These are phyloP conservation scores for Cheirogaleus medius DNA, from an alignment of 2,113 vertebrate species.

Conservation along the genomic window DNA sequence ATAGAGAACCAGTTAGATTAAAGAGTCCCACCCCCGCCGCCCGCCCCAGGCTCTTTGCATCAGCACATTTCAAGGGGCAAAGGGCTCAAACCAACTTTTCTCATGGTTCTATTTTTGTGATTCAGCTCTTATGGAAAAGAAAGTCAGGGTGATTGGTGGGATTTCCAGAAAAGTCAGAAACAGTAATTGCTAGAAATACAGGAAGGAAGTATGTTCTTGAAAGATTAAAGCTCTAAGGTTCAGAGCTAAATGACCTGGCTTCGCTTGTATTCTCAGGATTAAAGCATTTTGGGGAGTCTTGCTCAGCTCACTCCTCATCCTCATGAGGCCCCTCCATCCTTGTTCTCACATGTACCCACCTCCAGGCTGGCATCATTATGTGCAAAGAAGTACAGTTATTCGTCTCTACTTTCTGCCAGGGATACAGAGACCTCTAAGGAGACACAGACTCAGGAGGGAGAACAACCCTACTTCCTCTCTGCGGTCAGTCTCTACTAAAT, in stretches of 20 bases:
- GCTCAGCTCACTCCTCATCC: neutral
- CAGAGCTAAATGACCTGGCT: neutral
- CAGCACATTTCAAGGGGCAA: slow-evolving; percentile 12
- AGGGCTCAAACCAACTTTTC: slow-evolving; percentile 32
- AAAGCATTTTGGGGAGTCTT: neutral
- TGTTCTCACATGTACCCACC: neutral
- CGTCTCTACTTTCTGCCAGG: neutral
- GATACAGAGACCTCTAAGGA: neutral
- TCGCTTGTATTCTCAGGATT: neutral
- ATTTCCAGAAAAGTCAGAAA: slow-evolving; percentile 54
- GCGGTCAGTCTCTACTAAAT: neutral
- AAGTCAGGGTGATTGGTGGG: neutral
- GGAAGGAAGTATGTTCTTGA: slow-evolving; percentile 60
- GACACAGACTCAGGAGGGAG: neutral
- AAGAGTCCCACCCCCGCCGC: neutral
- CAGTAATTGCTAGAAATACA: slow-evolving; percentile 55
- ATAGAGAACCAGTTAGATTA: neutral
- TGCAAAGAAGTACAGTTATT: neutral
- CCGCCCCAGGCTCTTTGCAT: neutral
- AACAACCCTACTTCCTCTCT: neutral
- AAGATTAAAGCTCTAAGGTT: slow-evolving; percentile 37
- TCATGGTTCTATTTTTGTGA: slow-evolving; percentile 64
- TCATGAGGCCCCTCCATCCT: neutral
- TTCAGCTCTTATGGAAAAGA: slow-evolving; percentile 41
- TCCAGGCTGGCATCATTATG: neutral